A percentile compares a stretch with the other conserved stretches of the same genome.
phyloP scores from a whole-genome alignment of 2,113 vertebrate genomes.

The Orientallactaga bullata region DNA sequence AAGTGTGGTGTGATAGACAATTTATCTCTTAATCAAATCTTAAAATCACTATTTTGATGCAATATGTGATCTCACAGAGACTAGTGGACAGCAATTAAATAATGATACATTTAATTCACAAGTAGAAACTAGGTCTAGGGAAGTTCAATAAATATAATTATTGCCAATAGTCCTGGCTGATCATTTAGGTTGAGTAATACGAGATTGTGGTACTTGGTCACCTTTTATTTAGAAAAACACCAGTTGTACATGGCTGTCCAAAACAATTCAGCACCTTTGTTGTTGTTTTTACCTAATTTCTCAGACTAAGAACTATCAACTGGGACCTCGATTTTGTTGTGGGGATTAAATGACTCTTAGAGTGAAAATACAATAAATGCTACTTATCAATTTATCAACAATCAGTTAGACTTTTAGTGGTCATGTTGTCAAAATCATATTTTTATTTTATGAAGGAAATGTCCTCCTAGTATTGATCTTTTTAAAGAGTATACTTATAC shows the following conservation, averaged over 20 bases:
- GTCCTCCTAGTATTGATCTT: neutral
- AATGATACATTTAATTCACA: neutral
- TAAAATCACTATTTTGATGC: slow-evolving; percentile 2
- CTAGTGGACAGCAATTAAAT: neutral
- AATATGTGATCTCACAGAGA: neutral
- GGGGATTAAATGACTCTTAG: neutral
- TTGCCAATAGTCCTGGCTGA: neutral
- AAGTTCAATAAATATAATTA: neutral
- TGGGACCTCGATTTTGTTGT: neutral
- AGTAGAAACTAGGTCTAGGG: neutral
- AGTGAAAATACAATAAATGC: neutral
- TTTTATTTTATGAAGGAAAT: slow-evolving; percentile 42
- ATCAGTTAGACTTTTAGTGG: neutral
- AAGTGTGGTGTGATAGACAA: neutral
- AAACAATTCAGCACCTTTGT: neutral
- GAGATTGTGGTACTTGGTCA: neutral
- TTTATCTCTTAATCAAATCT: neutral
- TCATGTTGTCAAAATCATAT: neutral
- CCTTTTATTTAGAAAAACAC: neutral
- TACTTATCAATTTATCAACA: slow-evolving; percentile 21
- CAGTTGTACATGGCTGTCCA: neutral
- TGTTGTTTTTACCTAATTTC: neutral
- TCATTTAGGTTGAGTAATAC: slow-evolving; percentile 5
- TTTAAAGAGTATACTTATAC: neutral
- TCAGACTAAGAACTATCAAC: slow-evolving; percentile 1